phyloP scores from a whole-genome alignment of 2,113 vertebrate species.

The Dipodomys merriami region DNA sequence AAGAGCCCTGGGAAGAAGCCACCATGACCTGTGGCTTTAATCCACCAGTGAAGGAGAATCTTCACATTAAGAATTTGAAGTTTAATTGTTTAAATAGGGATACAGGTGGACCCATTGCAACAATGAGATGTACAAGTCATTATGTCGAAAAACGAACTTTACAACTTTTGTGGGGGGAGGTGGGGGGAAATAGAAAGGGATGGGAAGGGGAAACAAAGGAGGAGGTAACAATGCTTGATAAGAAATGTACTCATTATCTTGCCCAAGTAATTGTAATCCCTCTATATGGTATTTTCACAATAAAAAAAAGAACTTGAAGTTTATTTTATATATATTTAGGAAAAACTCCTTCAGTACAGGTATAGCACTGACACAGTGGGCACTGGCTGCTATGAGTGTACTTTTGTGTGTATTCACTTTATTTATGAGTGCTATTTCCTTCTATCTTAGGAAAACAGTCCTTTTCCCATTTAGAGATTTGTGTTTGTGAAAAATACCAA shows the following conservation, averaged over 20 bases:
- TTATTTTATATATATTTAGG: neutral
- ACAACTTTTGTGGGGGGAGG: no score
- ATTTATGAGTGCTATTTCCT: neutral
- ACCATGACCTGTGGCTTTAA: fast-evolving
- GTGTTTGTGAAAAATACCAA: neutral
- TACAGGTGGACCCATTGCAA: no score
- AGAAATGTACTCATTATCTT: no score
- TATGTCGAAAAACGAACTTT: no score
- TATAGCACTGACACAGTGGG: neutral
- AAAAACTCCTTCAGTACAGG: neutral
- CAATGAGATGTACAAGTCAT: no score
- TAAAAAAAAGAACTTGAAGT: no score
- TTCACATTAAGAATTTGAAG: neutral
- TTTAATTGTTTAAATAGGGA: no score
- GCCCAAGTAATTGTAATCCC: no score
- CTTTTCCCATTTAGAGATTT: neutral
- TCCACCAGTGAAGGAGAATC: neutral
- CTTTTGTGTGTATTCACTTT: neutral
- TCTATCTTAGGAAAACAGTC: neutral
- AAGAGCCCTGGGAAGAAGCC: neutral
- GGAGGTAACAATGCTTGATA: no score
- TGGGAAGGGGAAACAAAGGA: no score
- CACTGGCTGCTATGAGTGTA: neutral
- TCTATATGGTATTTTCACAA: no score
- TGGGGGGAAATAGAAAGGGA: no score